These are phyloP conservation scores for Hafferia zeledoni DNA, from an alignment of 2,797 vertebrate genomes.

Conservation along the genomic window DNA sequence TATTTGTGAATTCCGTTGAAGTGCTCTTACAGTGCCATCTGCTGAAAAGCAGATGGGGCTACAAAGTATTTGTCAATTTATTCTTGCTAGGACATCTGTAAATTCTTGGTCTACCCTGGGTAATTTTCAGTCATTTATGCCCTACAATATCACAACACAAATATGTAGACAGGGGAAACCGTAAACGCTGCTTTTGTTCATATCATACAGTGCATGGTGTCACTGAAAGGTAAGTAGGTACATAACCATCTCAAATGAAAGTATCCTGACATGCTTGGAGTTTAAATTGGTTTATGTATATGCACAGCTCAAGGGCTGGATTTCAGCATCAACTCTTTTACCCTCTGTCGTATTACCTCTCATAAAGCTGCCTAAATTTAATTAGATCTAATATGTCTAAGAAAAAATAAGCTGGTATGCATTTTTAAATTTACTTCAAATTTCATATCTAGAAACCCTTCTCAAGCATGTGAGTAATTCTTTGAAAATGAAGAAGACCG, in stretches of 20 bases:
- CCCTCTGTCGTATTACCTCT: not conserved
- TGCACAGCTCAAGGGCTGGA: not conserved
- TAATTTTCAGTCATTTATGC: not conserved
- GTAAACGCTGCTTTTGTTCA: not conserved
- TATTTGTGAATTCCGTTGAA: not conserved
- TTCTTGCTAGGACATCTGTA: not conserved
- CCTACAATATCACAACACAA: not conserved
- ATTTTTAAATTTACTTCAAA: not conserved
- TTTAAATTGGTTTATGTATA: not conserved
- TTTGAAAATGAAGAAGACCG: not conserved
- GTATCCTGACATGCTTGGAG: not conserved
- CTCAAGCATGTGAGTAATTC: not conserved
- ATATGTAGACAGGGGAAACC: not conserved
- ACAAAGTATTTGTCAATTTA: not conserved
- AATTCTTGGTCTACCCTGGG: not conserved
- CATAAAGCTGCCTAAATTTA: not conserved
- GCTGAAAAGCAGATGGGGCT: constrained; percentile 1
- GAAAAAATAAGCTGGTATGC: not conserved
- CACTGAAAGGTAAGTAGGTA: not conserved
- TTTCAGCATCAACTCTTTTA: not conserved
- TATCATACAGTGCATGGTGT: not conserved
- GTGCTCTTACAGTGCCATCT: constrained; percentile 55
- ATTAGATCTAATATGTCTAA: not conserved
- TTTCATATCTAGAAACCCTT: not conserved
- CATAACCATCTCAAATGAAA: not conserved